These are phyloP conservation scores for Tinamus guttatus DNA, from an alignment of 2,113 vertebrate genomes.

Conservation along the genomic window DNA sequence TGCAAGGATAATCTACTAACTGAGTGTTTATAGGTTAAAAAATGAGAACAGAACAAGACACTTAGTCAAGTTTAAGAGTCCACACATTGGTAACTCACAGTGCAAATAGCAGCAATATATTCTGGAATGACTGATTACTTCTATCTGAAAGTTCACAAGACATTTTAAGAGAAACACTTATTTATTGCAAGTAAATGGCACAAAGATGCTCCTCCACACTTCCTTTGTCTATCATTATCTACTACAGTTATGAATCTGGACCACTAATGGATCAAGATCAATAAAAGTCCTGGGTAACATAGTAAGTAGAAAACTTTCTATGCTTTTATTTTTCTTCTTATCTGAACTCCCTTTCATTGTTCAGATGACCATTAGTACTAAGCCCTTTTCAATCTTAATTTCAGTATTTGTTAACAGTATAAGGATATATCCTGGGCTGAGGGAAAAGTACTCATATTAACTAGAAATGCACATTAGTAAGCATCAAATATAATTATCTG, in stretches of 20 bases:
- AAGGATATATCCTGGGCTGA: not conserved
- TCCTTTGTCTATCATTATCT: not conserved
- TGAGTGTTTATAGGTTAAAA: slow-evolving; percentile 27
- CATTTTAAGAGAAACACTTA: slow-evolving; percentile 21
- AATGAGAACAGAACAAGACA: not conserved
- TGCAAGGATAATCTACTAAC: not conserved
- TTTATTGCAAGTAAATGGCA: slow-evolving; percentile 44
- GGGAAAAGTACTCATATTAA: not conserved
- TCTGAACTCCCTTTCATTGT: not conserved
- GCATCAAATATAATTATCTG: not conserved
- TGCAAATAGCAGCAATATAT: slow-evolving; percentile 45
- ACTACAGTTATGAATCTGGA: not conserved
- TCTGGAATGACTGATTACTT: slow-evolving; percentile 47
- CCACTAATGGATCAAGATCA: not conserved
- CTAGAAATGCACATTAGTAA: not conserved
- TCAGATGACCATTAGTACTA: not conserved
- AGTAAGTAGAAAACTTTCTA: not conserved
- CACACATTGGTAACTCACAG: slow-evolving; percentile 37
- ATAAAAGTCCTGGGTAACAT: not conserved
- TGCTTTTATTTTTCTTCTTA: not conserved
- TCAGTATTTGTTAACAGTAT: not conserved
- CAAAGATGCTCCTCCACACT: slow-evolving; percentile 25
- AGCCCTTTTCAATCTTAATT: not conserved
- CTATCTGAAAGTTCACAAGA: not conserved
- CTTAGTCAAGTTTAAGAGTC: slow-evolving; percentile 16